A percentile compares a stretch with the other conserved stretches of the same genome.
Conservation (phyloP, 2,113 vertebrate genomes). For the Salvator merianae region DNA sequence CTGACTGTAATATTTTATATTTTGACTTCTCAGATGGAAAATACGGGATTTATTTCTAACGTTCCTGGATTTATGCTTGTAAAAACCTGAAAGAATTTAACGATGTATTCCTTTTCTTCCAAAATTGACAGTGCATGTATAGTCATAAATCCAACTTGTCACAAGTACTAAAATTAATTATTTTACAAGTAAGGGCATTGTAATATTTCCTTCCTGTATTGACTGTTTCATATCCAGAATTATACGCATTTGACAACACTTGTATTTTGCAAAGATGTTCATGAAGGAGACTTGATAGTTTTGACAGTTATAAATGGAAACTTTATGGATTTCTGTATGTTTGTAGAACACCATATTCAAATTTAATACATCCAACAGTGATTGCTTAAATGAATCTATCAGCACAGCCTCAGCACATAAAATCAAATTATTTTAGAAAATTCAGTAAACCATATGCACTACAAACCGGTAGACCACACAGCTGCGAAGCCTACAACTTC, state of each 20-base stretch:
- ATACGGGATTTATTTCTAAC: fast-evolving
- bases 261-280: not conserved
- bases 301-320: not conserved
- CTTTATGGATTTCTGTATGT: slow-evolving; percentile 13
- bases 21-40: not conserved
- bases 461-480: not conserved
- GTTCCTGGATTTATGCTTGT: not conserved
- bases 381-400: not conserved
- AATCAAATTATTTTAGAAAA: slow-evolving; percentile 5
- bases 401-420: not conserved
- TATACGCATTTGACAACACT: not conserved
- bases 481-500: not conserved
- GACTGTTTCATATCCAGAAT: not conserved
- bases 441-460: not conserved
- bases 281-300: slow-evolving; percentile 23
- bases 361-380: slow-evolving; percentile 2
- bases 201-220: slow-evolving; percentile 11
- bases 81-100: not conserved
- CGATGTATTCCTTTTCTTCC: not conserved
- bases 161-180: fast-evolving
- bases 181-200: not conserved
- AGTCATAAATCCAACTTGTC: not conserved
- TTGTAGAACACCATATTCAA: not conserved
- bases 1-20: not conserved
- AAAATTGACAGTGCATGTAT: not conserved